Percentiles rank a stretch among this genome's conserved stretches.
phyloP scores from a whole-genome alignment of 2,113 vertebrate species.

The Lichenostomus cassidix region DNA sequence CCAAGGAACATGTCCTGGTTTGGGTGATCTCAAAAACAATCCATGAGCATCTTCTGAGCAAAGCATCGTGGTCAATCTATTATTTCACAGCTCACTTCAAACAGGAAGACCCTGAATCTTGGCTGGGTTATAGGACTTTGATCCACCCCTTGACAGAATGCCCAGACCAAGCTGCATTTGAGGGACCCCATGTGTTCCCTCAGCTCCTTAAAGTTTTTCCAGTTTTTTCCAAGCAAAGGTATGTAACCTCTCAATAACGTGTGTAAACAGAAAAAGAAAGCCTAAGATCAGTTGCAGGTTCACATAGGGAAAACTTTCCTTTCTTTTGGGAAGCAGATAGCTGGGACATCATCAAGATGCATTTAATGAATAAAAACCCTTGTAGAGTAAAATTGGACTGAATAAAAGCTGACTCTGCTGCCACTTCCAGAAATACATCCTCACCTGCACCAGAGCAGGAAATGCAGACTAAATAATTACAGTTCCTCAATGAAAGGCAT shows the following conservation, averaged over 20 bases:
- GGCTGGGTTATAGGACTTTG: neutral
- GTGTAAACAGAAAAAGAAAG: neutral
- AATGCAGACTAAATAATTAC: conserved; percentile 52
- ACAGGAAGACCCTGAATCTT: neutral
- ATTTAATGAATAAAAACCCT: neutral
- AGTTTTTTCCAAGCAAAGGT: neutral
- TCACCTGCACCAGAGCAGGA: conserved; percentile 16
- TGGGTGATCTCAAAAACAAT: neutral
- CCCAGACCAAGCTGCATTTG: neutral
- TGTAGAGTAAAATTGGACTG: neutral
- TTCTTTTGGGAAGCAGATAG: neutral
- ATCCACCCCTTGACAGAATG: neutral
- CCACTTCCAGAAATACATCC: neutral
- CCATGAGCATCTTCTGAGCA: neutral
- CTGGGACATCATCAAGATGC: neutral
- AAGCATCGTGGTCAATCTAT: accelerated
- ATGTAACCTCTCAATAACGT: neutral
- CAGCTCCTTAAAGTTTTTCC: neutral
- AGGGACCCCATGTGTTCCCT: neutral
- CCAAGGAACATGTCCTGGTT: neutral
- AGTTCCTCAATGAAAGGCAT: conserved; percentile 21
- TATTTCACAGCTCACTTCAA: neutral
- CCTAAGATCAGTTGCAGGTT: neutral
- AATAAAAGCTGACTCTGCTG: neutral
- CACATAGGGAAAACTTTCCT: neutral